phyloP scores from a whole-genome alignment of 2,797 vertebrate species.

The Antennarius maculatus region DNA sequence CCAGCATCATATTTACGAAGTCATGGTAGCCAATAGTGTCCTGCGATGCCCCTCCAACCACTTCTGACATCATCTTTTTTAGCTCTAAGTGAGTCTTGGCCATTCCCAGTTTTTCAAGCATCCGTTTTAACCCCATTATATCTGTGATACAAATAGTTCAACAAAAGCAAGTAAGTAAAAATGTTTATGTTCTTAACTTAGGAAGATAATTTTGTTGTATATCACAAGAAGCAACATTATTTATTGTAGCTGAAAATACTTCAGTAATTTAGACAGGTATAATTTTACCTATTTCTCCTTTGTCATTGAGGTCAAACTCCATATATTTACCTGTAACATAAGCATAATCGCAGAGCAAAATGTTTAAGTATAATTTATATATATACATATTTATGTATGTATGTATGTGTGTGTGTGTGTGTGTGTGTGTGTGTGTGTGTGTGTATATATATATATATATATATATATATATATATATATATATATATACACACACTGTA shows the following conservation, averaged over 20 bases:
- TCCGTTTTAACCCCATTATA: conserved; percentile 86
- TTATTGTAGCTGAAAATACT: not conserved
- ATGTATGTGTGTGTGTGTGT: no score
- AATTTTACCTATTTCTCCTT: conserved; percentile 85
- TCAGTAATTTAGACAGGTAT: not conserved
- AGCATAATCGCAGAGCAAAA: conserved; percentile 5
- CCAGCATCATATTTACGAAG: conserved; percentile 88
- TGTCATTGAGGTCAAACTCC: conserved; percentile 88
- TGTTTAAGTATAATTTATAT: not conserved
- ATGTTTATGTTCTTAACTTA: not conserved
- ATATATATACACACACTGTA: no score
- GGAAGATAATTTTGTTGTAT: not conserved
- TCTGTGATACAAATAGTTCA: conserved; percentile 62
- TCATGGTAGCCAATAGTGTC: conserved; percentile 83
- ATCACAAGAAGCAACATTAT: not conserved
- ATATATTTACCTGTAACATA: conserved; percentile 83
- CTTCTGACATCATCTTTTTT: conserved; percentile 87
- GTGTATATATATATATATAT: no score
- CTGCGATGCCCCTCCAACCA: conserved; percentile 66
- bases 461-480: no score
- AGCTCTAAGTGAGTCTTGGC: conserved; percentile 88
- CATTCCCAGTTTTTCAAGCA: conserved; percentile 87
- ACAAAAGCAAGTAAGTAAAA: not conserved
- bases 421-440: no score
- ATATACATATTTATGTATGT: no score